Conservation (phyloP, 2,888 invertebrate genomes). For the Leucophenga maculata region DNA sequence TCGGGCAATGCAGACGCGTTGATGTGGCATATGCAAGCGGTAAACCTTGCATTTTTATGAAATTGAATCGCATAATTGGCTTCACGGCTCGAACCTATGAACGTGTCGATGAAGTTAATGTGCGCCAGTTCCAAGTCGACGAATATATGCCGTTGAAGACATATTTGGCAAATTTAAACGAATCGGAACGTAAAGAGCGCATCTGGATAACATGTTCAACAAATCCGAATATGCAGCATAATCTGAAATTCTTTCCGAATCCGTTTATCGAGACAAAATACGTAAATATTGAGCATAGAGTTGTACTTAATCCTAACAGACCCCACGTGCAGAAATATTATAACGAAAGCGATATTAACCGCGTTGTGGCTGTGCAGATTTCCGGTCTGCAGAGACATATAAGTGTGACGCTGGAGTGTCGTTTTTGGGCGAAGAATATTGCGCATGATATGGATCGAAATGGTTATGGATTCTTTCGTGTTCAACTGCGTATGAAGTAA, state of each 20-base stretch:
- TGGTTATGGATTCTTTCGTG: slow-evolving; percentile 30
- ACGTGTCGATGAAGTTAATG: slow-evolving; percentile 24
- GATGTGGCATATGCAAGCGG: slow-evolving; percentile 39
- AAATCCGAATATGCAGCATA: not conserved
- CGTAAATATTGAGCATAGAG: slow-evolving; percentile 38
- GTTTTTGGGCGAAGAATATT: slow-evolving; percentile 50
- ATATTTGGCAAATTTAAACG: not conserved
- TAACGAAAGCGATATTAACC: slow-evolving; percentile 40
- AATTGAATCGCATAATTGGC: slow-evolving; percentile 49
- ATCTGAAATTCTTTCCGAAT: slow-evolving; percentile 39
- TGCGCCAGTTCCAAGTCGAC: not conserved
- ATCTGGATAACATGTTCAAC: slow-evolving; percentile 46
- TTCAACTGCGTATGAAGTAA: too few relatives aligned
- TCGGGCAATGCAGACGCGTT: slow-evolving; percentile 39
- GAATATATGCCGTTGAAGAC: slow-evolving; percentile 26
- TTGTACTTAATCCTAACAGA: not conserved
- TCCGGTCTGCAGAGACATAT: slow-evolving; percentile 27
- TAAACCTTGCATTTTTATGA: slow-evolving; percentile 49
- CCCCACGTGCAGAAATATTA: not conserved
- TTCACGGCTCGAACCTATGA: slow-evolving; percentile 39
- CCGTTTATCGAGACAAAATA: slow-evolving; percentile 36
- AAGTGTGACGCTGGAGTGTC: slow-evolving; percentile 35
- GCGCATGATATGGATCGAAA: not conserved
- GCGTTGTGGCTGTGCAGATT: slow-evolving; percentile 46
- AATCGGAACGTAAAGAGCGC: slow-evolving; percentile 24